Conservation (phyloP, 2,113 vertebrate genomes). For the Nerophis ophidion region DNA sequence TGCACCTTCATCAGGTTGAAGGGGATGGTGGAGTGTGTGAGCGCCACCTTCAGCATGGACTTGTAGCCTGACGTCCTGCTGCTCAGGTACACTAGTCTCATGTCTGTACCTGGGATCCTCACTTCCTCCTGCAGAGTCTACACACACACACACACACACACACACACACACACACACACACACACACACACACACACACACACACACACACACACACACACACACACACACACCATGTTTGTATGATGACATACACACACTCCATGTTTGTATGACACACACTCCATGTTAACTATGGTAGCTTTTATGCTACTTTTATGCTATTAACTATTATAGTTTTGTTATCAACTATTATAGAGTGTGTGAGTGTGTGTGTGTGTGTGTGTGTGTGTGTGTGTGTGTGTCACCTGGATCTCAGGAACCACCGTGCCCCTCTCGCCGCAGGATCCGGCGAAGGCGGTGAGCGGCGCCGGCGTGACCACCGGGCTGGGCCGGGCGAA, state of each 20-base stretch:
- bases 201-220: no score
- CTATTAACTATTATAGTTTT: no score
- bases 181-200: no score
- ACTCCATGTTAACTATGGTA: no score
- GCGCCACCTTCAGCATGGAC: slow-evolving; percentile 85
- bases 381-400: no score
- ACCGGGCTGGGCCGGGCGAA: slow-evolving; percentile 88
- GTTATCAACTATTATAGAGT: not conserved
- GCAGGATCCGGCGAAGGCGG: slow-evolving; percentile 88
- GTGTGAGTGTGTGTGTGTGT: not conserved
- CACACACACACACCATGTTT: no score
- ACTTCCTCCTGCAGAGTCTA: slow-evolving; percentile 92
- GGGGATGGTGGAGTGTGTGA: slow-evolving; percentile 87
- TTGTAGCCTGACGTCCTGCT: slow-evolving; percentile 92
- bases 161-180: not conserved
- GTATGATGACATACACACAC: no score
- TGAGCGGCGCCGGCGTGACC: slow-evolving; percentile 86
- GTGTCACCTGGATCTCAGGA: slow-evolving; percentile 91
- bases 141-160: slow-evolving; percentile 2
- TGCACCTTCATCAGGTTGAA: slow-evolving; percentile 99
- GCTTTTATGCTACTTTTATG: no score
- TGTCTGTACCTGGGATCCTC: slow-evolving; percentile 81
- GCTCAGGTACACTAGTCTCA: slow-evolving; percentile 90
- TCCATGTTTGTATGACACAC: no score
- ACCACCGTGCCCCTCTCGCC: slow-evolving; percentile 82